Percentiles rank a stretch among this genome's conserved stretches.
phyloP scores from a whole-genome alignment of 2,113 vertebrate species.

The Lipophrys pholis region DNA sequence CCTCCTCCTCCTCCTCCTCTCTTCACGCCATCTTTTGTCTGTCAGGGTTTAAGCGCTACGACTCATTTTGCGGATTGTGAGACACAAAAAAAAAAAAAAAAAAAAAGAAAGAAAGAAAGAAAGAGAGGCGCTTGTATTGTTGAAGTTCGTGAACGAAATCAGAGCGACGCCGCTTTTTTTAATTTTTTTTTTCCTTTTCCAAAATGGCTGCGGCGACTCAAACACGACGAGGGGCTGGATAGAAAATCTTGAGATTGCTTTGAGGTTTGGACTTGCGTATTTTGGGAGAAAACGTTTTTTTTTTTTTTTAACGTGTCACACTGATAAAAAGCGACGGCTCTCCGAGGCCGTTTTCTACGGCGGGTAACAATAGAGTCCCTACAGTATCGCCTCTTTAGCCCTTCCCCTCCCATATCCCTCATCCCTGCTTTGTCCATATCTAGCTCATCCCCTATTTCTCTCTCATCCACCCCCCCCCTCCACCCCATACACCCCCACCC shows the following conservation, averaged over 20 bases:
- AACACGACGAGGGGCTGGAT: too few species aligned
- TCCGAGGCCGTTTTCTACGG: slow-evolving; percentile 50
- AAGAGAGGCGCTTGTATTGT: neutral
- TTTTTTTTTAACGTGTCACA: slow-evolving; percentile 25
- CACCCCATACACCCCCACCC: slow-evolving; percentile 57
- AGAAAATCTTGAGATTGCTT: slow-evolving; percentile 9
- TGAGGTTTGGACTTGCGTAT: neutral
- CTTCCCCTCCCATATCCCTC: slow-evolving; percentile 60
- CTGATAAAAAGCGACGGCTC: slow-evolving; percentile 9
- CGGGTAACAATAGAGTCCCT: slow-evolving; percentile 52
- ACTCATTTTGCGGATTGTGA: slow-evolving; percentile 5
- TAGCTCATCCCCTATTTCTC: slow-evolving; percentile 70
- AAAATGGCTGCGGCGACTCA: slow-evolving; percentile 44
- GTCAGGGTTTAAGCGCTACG: neutral
- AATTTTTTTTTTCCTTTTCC: slow-evolving; percentile 20
- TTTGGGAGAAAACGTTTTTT: neutral
- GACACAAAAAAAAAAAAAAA: neutral
- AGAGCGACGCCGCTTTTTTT: too few species aligned
- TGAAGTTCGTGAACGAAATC: too few species aligned
- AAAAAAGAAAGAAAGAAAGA: too few species aligned
- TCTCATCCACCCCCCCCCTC: slow-evolving; percentile 77
- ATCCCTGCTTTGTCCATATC: slow-evolving; percentile 67
- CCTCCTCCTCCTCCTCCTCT: neutral
- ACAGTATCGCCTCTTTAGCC: slow-evolving; percentile 54
- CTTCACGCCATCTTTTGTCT: slow-evolving; percentile 28